Base-by-base conservation (phyloP, 2,888 invertebrate genomes). In the Drosophila neonasuta region DNA sequence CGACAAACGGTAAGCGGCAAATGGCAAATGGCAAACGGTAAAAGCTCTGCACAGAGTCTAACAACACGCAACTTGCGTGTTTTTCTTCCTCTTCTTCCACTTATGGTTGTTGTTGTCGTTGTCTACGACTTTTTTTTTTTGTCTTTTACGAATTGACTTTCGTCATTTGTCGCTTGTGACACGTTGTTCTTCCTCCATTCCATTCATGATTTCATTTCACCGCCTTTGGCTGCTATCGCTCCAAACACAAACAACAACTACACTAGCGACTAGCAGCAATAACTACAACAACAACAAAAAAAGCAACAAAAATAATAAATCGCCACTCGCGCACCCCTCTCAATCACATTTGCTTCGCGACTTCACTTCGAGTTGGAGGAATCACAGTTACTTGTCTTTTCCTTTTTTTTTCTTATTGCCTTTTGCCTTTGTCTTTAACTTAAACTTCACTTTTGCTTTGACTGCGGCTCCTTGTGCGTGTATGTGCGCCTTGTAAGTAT, bases 161-260 rank as follows among this genome's bases (percentile, higher is more conserved):
- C 17, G 17, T 11, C 42, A 32, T 55, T 49, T 61, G 44, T 36
- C 50, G 51, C 48, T 60, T 56, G 44, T 61, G 49, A 8, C 52
- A 45, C 42, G 51, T 58, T 49, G 30, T 36, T 36, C 44, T 30
- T 30, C 52, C 44, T 44, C n/a, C 36, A 36, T 11, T 11, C 36
- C 54, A 70, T 71, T 62, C 55, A 56, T 68, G 41, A 62, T 68
- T 64, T 54, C 17, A 64, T 70, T 69, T 46, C 49, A 15, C 56
- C 52, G 52, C 59, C 63, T 59, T 52, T 49, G 59, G 44, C 52
- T 60, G 60, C 55, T 74, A 51, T 59, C 56, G 54, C 39, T 58
- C 34, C 8, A 56, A 24, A 24, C 34, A 58, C 34, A 54, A 49
- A 56, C 48, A 34, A 54, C 36, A 57, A 48, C 39, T 8, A 49